These are phyloP conservation scores for Microctenopoma lineatum DNA, from an alignment of 2,797 vertebrate species.

Conservation along the genomic window DNA sequence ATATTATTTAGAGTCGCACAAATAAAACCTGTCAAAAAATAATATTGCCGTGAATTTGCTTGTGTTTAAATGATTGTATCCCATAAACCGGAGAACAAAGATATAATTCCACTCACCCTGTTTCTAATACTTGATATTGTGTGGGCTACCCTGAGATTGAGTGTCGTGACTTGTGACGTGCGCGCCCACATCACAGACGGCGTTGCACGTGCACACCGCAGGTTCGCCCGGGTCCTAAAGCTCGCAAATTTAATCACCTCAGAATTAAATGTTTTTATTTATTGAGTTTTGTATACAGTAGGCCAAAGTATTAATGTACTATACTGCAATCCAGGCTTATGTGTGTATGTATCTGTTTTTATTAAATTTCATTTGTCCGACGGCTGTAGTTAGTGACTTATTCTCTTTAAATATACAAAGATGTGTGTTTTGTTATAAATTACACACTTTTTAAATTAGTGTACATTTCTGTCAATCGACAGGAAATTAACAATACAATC, in stretches of 20 bases:
- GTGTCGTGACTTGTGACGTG: slow-evolving; percentile 58
- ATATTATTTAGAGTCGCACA: background rate
- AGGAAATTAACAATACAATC: too few relatives aligned
- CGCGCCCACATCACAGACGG: slow-evolving; percentile 25
- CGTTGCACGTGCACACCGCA: slow-evolving; percentile 32
- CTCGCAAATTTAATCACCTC: background rate
- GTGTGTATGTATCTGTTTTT: too few relatives aligned
- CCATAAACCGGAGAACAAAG: fast-evolving
- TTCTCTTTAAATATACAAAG: too few relatives aligned
- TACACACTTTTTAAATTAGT: too few relatives aligned
- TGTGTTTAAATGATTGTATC: fast-evolving
- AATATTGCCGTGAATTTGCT: background rate
- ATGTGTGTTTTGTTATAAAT: too few relatives aligned
- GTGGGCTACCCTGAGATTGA: slow-evolving; percentile 58
- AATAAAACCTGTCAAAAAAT: background rate
- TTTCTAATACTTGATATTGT: slow-evolving; percentile 12
- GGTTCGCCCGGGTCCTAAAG: slow-evolving; percentile 60
- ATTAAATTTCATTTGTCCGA: too few relatives aligned
- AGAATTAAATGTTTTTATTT: background rate
- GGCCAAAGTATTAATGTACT: too few relatives aligned
- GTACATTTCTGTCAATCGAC: too few relatives aligned
- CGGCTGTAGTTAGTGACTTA: too few relatives aligned
- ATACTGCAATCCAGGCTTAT: too few relatives aligned
- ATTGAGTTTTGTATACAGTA: too few relatives aligned
- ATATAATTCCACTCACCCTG: slow-evolving; percentile 71